Base-by-base conservation (phyloP, 2,113 vertebrate species). In the Alligator sinensis region DNA sequence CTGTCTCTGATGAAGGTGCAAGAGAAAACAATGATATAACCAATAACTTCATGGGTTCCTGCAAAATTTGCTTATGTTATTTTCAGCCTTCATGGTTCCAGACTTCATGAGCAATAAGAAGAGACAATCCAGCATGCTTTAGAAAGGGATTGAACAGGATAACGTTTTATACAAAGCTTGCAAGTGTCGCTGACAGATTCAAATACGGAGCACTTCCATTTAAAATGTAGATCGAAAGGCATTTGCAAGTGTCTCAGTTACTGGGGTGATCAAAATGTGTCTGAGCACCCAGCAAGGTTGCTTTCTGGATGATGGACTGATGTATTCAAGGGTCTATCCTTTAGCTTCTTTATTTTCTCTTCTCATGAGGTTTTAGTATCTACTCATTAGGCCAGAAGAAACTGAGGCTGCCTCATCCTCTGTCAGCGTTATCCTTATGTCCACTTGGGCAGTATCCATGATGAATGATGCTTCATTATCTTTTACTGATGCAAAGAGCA, bases 271-370 rank as follows among this genome's bases (percentile, higher is more conserved):
- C n/a, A n/a, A 70, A 11, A 70, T 70, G 30, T 11, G 17, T 70
- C 34, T 34, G 18, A 34, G 18, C 12, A 21, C n/a, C 25, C 17
- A 87, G 63, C 28, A 17, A 84, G 84, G 81, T 34, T 89, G 91
- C 85, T 89, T 95, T 94, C 90, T 89, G 80, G 92, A 82, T 59
- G 84, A 77, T 90, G 64, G 78, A 66, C 0, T 2, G 78, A 47
- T 85, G 54, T 92, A 92, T 60, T 77, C 92, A 91, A 95, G 91
- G 60, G 80, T 28, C 38, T n/a, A 86, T 70, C 88, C 9, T n/a
- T 68, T 93, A 95, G 95, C 92, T 93, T 92, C 84, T 86, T 66
- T 30, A 17, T 81, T 90, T 90, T n/a, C 8, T 96, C 92, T 89
- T 82, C 13, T 16, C 57, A 72, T 82, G 80, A 80, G 76, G 78